Base-by-base conservation (phyloP, 2,797 vertebrate genomes). In the Characodon lateralis region DNA sequence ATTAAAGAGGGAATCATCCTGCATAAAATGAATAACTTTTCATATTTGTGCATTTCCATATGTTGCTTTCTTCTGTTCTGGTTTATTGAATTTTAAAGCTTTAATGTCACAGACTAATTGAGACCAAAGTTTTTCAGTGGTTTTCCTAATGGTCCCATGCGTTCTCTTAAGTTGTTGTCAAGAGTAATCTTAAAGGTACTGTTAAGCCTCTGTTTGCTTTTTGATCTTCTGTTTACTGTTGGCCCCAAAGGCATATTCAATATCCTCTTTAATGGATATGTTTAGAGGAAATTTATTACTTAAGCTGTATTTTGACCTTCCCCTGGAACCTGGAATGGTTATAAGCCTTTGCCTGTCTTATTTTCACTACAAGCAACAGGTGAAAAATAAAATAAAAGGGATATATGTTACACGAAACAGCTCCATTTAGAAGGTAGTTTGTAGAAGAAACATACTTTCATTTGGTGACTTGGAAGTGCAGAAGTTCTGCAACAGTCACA, bases 91-190 rank as follows among this genome's bases (percentile, higher is more conserved):
- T 89, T 81, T 76, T 84, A n/a, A 75, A 74, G 63, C 76, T 83
- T 88, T 89, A 88, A 90, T 82, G 77, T 81, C 50, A 77, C 76
- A 69, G 72, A 84, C 81, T 89, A 92, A 92, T 88, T 89, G 85
- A 90, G 82, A 78, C 73, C 85, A 85, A 90, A 85, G 74, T 72
- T 83, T 72, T 84, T 71, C 65, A 73, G 74, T 81, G 68, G 55
- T 82, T 89, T 89, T 82, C 58, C 73, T 91, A 92, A 91, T 87
- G 77, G 81, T 75, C 71, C 72, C 0, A 10, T 80, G 63, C 68
- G 83, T 89, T 87, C 63, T 80, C 75, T 82, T 73, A 55, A 80
- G 74, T 86, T 43, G 18, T 77, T 85, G 85, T 84, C 73, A 78
- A 31, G 63, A 78, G 69, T 70, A 84, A 77, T 87, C 63, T 85